Evolutionary conservation across 2,888 invertebrate species (phyloP).

Genomic region (Hoplodrina ambigua): DNA sequence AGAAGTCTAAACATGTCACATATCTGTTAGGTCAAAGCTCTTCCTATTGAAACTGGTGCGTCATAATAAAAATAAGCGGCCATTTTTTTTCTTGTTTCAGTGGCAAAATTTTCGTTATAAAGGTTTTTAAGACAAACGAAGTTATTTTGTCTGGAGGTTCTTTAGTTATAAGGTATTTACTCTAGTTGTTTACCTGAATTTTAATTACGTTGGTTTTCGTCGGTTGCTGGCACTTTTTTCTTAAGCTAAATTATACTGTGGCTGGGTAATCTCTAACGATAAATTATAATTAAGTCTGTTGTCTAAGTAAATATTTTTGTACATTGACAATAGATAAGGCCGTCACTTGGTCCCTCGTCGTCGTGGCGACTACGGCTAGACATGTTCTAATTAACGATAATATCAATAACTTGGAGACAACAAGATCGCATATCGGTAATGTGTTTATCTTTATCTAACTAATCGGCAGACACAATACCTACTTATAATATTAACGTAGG

Average conservation of each 20-base stretch:
- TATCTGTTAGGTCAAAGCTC: conserved; percentile 30
- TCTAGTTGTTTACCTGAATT: conserved; percentile 17
- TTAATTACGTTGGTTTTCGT: conserved; percentile 4
- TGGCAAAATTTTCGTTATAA: conserved; percentile 6
- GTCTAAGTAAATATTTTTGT: conserved; percentile 20
- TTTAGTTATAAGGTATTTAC: neutral
- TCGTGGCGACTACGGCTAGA: conserved; percentile 24
- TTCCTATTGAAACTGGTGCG: conserved; percentile 11
- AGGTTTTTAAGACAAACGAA: neutral
- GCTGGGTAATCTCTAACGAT: neutral
- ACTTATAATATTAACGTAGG: neutral
- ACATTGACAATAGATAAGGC: conserved; percentile 31
- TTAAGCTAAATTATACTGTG: neutral
- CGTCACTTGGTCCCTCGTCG: conserved; percentile 9
- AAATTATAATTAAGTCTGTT: conserved; percentile 2
- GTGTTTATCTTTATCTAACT: conserved; percentile 59
- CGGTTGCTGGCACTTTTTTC: neutral
- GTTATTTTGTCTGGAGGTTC: neutral
- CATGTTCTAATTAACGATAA: conserved; percentile 53
- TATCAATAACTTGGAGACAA: conserved; percentile 47
- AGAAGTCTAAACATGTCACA: conserved; percentile 27
- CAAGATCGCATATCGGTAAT: conserved; percentile 59
- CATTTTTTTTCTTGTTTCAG: conserved; percentile 15
- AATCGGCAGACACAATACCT: conserved; percentile 27
- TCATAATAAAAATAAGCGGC: conserved; percentile 15